Conservation (phyloP, 1,140 invertebrate genomes). For the Mamestra configurata region DNA sequence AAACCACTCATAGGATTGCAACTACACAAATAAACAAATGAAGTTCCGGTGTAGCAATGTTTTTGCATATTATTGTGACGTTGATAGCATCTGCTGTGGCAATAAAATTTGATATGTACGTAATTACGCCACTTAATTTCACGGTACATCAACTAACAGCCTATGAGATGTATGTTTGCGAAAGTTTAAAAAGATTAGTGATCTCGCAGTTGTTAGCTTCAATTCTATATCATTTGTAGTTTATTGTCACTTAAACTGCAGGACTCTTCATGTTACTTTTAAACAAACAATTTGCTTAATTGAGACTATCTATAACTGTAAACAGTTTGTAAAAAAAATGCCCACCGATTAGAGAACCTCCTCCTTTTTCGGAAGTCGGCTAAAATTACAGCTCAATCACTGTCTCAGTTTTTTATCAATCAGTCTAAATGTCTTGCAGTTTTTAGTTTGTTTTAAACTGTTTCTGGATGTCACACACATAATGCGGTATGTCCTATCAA, state of each 20-base stretch:
- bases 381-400: no score
- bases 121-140: slow-evolving; percentile 39
- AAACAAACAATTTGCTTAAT: no score
- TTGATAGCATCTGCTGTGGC: slow-evolving; percentile 19
- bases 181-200: slow-evolving; percentile 35
- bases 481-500: no score
- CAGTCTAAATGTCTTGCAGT: no score
- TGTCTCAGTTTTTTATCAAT: no score
- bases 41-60: slow-evolving; percentile 30
- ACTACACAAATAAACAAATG: slow-evolving; percentile 28
- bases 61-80: slow-evolving; percentile 35
- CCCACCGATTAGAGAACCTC: no score
- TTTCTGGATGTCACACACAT: no score
- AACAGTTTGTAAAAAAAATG: no score
- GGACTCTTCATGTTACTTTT: no score
- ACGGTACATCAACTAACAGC: slow-evolving; percentile 24
- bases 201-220: not conserved
- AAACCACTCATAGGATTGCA: slow-evolving; percentile 1
- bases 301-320: no score
- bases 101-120: slow-evolving; percentile 37
- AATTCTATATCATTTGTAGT: not conserved
- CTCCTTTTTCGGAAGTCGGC: no score
- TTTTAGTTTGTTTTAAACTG: no score
- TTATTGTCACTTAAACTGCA: not conserved
- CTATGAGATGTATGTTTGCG: slow-evolving; percentile 8